phyloP scores from a whole-genome alignment of 92 coral and sea anemone species.

The Micromussa lordhowensis region DNA sequence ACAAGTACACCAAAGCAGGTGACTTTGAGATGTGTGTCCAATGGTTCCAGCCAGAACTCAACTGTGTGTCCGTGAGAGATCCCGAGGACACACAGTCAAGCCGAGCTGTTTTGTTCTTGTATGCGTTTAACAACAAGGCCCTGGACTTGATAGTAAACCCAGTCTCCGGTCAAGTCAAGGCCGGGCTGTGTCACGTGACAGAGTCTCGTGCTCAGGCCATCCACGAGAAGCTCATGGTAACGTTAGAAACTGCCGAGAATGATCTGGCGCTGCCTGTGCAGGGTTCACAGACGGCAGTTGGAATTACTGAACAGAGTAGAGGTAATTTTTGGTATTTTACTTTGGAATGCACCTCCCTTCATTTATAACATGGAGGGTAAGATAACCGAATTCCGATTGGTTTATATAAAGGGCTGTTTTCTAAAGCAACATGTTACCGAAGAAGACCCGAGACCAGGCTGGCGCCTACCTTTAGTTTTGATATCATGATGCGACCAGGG shows the following conservation, averaged over 20 bases:
- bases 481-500: too few species aligned
- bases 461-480: too few species aligned
- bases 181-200: constrained; percentile 71
- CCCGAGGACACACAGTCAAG: constrained; percentile 26
- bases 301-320: not conserved
- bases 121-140: constrained; percentile 86
- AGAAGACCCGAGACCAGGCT: too few species aligned
- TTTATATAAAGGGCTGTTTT: too few species aligned
- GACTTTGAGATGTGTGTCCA: constrained; percentile 87
- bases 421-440: too few species aligned
- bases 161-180: constrained; percentile 54
- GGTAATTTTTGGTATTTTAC: not conserved
- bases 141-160: constrained; percentile 50
- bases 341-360: too few species aligned
- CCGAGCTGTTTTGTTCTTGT: constrained; percentile 52
- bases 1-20: constrained; percentile 58
- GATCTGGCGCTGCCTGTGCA: constrained; percentile 66
- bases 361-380: too few species aligned
- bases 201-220: constrained; percentile 66
- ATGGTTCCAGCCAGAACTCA: constrained; percentile 75
- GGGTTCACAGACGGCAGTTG: constrained; percentile 31
- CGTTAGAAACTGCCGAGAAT: constrained; percentile 85
- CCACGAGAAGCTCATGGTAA: constrained; percentile 82
- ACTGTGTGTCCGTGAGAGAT: constrained; percentile 24
- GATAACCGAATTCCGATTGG: too few species aligned